Conservation (phyloP, 2,113 vertebrate genomes). For the Chloropsis hardwickii region DNA sequence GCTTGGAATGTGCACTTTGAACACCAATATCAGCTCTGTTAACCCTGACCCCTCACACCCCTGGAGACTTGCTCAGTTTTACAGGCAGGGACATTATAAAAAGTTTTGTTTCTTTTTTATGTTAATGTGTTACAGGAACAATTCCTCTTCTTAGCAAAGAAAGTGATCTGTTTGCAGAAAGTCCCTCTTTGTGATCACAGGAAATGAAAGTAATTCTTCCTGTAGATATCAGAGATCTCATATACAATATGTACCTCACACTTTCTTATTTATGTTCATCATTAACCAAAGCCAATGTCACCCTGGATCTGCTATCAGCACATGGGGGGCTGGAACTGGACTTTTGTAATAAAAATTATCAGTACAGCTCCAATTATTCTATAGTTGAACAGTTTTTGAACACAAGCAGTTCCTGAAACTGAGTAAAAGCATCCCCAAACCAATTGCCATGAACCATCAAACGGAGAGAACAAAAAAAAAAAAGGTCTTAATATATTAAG, state of each 20-base stretch:
- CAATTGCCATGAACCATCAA: background rate
- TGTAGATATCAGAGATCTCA: background rate
- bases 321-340: background rate
- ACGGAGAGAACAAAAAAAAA: background rate
- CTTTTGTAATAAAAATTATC: background rate
- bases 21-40: background rate
- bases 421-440: background rate
- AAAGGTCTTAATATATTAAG: background rate
- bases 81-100: background rate
- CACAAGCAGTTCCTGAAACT: background rate
- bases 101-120: background rate
- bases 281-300: background rate
- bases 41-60: background rate
- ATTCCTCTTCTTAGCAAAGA: background rate
- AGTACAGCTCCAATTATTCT: background rate
- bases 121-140: background rate
- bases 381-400: background rate
- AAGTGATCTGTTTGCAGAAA: background rate
- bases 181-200: background rate
- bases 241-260: background rate
- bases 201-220: background rate
- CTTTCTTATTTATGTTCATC: background rate
- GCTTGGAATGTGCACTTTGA: background rate
- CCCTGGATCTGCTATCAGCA: background rate
- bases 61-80: background rate